Conservation (phyloP, 1,140 invertebrate species). For the Melipona quadrifasciata region DNA sequence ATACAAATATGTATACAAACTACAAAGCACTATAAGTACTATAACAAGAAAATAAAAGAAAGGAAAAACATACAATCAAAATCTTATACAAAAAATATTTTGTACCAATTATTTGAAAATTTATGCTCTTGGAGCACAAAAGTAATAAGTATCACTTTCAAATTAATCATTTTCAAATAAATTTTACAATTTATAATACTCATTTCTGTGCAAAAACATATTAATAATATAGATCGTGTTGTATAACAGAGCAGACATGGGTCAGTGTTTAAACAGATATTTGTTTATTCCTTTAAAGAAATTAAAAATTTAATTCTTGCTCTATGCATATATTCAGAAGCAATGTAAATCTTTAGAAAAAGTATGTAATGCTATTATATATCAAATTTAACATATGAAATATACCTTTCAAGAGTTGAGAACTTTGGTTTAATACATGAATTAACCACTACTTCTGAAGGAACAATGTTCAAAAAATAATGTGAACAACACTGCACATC, state of each 20-base stretch:
- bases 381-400: slow-evolving; percentile 47
- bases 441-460: slow-evolving; percentile 37
- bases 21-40: slow-evolving; percentile 36
- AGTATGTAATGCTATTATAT: slow-evolving; percentile 49
- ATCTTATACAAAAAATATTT: slow-evolving; percentile 41
- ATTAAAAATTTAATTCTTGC: slow-evolving; percentile 22
- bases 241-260: slow-evolving; percentile 49
- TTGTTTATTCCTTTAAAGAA: slow-evolving; percentile 37
- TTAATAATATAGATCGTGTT: slow-evolving; percentile 32
- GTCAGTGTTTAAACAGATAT: slow-evolving; percentile 42
- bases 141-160: slow-evolving; percentile 20
- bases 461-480: not conserved
- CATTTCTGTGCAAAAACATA: not conserved
- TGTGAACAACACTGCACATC: not conserved
- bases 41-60: slow-evolving; percentile 1
- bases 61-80: slow-evolving; percentile 34
- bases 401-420: slow-evolving; percentile 49
- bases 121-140: not conserved
- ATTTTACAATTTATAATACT: slow-evolving; percentile 25
- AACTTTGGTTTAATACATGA: slow-evolving; percentile 43
- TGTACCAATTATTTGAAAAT: slow-evolving; percentile 32
- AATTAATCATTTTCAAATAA: slow-evolving; percentile 13
- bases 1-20: slow-evolving; percentile 28
- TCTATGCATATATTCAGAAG: slow-evolving; percentile 34
- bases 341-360: slow-evolving; percentile 49